These are phyloP conservation scores for Medauroidea extradentata DNA, from an alignment of 1,140 invertebrate species.

Conservation along the genomic window DNA sequence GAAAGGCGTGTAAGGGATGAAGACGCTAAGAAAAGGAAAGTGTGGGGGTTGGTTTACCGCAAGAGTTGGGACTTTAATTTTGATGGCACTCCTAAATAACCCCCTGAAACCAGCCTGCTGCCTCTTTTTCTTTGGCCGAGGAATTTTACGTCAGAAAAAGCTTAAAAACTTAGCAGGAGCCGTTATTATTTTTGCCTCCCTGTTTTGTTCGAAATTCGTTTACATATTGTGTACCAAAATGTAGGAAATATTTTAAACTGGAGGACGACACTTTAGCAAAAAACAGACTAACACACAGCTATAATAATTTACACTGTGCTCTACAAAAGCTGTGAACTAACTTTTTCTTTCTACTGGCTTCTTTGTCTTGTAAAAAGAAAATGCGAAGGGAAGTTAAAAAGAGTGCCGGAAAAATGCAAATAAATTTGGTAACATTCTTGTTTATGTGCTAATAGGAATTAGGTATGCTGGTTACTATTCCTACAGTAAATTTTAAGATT, in stretches of 20 bases:
- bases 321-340: too few relatives aligned
- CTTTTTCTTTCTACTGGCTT: neutral
- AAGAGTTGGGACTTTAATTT: conserved; percentile 5
- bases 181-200: neutral
- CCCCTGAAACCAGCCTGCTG: too few relatives aligned
- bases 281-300: neutral
- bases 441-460: conserved; percentile 17
- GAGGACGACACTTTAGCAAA: too few relatives aligned
- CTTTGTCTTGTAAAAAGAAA: neutral
- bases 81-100: conserved; percentile 8
- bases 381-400: neutral
- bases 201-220: conserved; percentile 6
- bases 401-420: conserved; percentile 9
- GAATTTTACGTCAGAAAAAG: neutral
- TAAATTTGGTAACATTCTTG: conserved; percentile 15
- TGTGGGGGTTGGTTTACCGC: too few relatives aligned
- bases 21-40: too few relatives aligned
- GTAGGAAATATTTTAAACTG: conserved; percentile 2
- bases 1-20: too few relatives aligned
- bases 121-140: too few relatives aligned
- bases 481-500: too few relatives aligned
- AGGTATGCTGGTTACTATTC: neutral
- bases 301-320: conserved; percentile 11
- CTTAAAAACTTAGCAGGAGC: conserved; percentile 8
- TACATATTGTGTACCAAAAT: conserved; percentile 13